Evolutionary conservation across 2,113 vertebrate species (phyloP), one percentile per base, ranked within the genome.

Genomic region (Silurus asotus): DNA sequence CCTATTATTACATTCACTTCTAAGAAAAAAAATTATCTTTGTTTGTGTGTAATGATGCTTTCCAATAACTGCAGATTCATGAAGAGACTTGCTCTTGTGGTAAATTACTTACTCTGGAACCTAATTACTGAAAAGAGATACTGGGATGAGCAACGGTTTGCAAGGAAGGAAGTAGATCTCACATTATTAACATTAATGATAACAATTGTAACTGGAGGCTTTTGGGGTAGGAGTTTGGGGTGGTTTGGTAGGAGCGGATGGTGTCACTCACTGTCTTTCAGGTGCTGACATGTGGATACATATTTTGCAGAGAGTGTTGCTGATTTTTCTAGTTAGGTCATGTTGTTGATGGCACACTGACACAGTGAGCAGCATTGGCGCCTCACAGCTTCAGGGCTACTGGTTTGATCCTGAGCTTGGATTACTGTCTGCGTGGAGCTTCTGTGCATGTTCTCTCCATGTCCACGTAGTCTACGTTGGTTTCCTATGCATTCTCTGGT

Each of bases 81-180:
- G 81, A 56, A 20, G 65, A 72, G 81, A 83, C 81, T 83, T 83
- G 81, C 53, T 70, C 7, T 65, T 48, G 45, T 53, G 61, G 20
- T 65, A 64, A 49, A 25, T 65, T 65, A 28, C 45, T 65, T 48
- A 65, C 20, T 81, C 61, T 65, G 61, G 11, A 37, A 64, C 79
- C 19, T 49, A 25, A 25, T 13, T 17, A 56, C 8, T 55, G 51
- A 70, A 83, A 83, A 0, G 17, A 58, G 65, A 70, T 19, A 83
- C 51, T 69, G 49, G n/a, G 15, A 82, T 55, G n/a, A 37, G 15
- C n/a, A 78, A 58, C 11, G 56, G n/a, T 10, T 28, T 78, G 14
- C 76, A 77, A 80, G 58, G 28, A 59, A 80, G 56, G 56, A 80
- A 45, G 77, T 23, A 78, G n/a, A 8, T 58, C 17, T 61, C 25